These are phyloP conservation scores for silkworm (Bombyx mori) DNA, from an alignment of 1,140 invertebrate genomes.

Conservation along the genomic window ASM3026992v2 NC_085131.1:9519001-9519500, in stretches of 20 bases:
- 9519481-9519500: constrained; percentile 29
- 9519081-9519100: constrained; percentile 26
- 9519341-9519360: background rate
- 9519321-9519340: too few species aligned
- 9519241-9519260: background rate
- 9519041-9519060: constrained; percentile 13
- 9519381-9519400: background rate
- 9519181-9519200: background rate
- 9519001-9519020: constrained; percentile 14
- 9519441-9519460: too few species aligned
- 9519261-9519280: background rate
- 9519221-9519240: too few species aligned
- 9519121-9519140: constrained; percentile 25
- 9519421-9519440: too few species aligned
- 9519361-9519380: background rate
- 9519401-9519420: background rate
- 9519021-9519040: constrained; percentile 32
- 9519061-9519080: background rate
- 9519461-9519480: background rate
- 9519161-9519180: constrained; percentile 3
- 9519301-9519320: background rate
- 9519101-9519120: constrained; percentile 32
- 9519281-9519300: constrained; percentile 3
- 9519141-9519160: constrained; percentile 28
- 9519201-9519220: too few species aligned